These are phyloP conservation scores for Phoebastria nigripes DNA, from an alignment of 2,797 vertebrate genomes.

Conservation along the genomic window DNA sequence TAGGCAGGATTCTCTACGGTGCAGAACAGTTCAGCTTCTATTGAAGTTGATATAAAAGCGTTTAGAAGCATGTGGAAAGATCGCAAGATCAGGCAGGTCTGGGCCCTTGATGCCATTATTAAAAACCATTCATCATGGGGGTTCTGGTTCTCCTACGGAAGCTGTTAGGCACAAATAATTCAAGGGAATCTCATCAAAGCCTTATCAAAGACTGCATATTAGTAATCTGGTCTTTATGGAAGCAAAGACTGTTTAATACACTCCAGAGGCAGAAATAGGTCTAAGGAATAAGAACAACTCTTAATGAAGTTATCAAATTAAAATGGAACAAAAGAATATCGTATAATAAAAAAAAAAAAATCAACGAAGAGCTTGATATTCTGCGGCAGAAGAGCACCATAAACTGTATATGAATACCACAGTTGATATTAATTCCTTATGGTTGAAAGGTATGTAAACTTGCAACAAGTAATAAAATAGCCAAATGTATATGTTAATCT, in stretches of 20 bases:
- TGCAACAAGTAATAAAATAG: not conserved
- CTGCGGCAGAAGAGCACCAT: not conserved
- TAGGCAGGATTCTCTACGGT: not conserved
- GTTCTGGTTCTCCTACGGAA: not conserved
- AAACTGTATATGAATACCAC: not conserved
- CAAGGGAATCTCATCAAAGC: not conserved
- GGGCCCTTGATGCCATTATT: conserved; percentile 11
- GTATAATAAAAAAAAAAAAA: not conserved
- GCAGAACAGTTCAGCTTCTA: not conserved
- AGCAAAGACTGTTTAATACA: not conserved
- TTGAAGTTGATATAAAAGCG: not conserved
- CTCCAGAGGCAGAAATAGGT: not conserved
- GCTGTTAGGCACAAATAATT: not conserved
- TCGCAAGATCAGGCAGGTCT: not conserved
- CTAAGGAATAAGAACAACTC: not conserved
- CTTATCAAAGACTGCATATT: not conserved
- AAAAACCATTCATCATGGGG: conserved; percentile 30
- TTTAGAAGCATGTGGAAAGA: not conserved
- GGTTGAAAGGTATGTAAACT: not conserved
- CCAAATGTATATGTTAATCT: not conserved
- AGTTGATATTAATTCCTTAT: not conserved
- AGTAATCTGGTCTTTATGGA: not conserved
- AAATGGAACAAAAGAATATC: not conserved
- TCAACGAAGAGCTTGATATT: not conserved
- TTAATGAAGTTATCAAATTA: conserved; percentile 7